Conservation (phyloP, 2,888 invertebrate genomes). For the Sinopyrophorus schimmeli region DNA sequence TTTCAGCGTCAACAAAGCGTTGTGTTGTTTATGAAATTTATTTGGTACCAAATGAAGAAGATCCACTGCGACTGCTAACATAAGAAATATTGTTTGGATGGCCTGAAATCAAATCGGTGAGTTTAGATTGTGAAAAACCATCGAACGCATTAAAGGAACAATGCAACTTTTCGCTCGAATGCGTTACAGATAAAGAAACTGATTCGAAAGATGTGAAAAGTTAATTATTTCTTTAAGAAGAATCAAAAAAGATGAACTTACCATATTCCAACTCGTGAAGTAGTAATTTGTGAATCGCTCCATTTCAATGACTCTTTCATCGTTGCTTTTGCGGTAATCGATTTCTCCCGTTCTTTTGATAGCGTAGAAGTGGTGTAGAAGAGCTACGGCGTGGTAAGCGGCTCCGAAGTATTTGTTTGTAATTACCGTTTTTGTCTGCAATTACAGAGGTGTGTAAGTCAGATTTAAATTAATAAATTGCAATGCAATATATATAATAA, state of each 20-base stretch:
- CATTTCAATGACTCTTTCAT: slow-evolving; percentile 28
- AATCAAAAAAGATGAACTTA: slow-evolving; percentile 22
- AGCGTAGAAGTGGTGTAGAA: slow-evolving; percentile 12
- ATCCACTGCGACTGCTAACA: slow-evolving; percentile 23
- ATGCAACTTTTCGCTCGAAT: too few species aligned
- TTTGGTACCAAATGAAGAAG: slow-evolving; percentile 7
- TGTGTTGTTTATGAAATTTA: slow-evolving; percentile 11
- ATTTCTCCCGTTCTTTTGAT: slow-evolving; percentile 10
- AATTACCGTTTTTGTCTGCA: too few species aligned
- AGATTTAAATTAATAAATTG: too few species aligned
- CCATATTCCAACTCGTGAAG: slow-evolving; percentile 35
- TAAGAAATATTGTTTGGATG: slow-evolving; percentile 25
- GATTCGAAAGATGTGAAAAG: too few species aligned
- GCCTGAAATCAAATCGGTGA: slow-evolving; percentile 20
- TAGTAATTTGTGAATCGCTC: slow-evolving; percentile 29
- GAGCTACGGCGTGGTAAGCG: slow-evolving; percentile 5
- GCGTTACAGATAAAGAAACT: too few species aligned
- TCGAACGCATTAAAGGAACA: too few species aligned
- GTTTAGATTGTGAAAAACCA: background rate
- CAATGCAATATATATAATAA: background rate
- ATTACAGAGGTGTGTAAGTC: too few species aligned
- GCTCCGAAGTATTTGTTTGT: slow-evolving; percentile 4
- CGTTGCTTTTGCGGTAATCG: slow-evolving; percentile 12
- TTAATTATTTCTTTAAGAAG: background rate
- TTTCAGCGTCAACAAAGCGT: slow-evolving; percentile 18